Base-by-base conservation (phyloP, 1,140 invertebrate genomes). In the Drosophila carrolli region DNA sequence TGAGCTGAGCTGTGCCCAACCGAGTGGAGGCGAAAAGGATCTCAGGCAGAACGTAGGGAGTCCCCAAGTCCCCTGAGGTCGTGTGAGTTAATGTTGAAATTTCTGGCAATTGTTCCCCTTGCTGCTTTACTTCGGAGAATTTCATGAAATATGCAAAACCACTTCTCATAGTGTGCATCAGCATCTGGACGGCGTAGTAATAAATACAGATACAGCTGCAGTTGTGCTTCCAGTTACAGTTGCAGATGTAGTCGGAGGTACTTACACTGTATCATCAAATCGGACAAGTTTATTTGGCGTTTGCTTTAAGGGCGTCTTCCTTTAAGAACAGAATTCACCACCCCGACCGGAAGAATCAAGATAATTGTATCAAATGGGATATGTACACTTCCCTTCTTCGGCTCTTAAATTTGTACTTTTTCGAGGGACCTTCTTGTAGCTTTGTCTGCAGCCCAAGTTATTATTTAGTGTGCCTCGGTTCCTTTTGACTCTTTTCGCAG, bases 131-230 rank as follows among this genome's bases (percentile, higher is more conserved):
- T 19, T 16, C 27, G 9, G 57, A 71, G 76, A 55, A 67, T 44
- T 51, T 63, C 68, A 82, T 86, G 83, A 86, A 88, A 86, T 88
- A 86, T 86, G 83, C 79, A 86, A 82, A 86, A 60, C 72, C 57
- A 86, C 78, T 82, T 76, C 65, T 86, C 67, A 78, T 59, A 38
- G 62, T 50, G 16, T 70, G 55, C 75, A 67, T n/a, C 72, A 57
- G 47, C 72, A 75, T 47, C 71, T 75, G 72, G 70, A 27, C n/a
- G n/a, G 46, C 41, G 47, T 48, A 50, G 48, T 43, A 56, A 35
- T 75, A 81, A 68, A 79, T 82, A 61, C 62, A 62, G 62, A 47
- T 73, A 50, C 56, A 57, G 55, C 65, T 58, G 57, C 67, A 82
- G 58, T 78, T 73, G 50, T 32, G 29, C 29, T 32, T 8, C 29